Conservation (phyloP, 2,888 invertebrate genomes). For the Iselma pallidipennis region DNA sequence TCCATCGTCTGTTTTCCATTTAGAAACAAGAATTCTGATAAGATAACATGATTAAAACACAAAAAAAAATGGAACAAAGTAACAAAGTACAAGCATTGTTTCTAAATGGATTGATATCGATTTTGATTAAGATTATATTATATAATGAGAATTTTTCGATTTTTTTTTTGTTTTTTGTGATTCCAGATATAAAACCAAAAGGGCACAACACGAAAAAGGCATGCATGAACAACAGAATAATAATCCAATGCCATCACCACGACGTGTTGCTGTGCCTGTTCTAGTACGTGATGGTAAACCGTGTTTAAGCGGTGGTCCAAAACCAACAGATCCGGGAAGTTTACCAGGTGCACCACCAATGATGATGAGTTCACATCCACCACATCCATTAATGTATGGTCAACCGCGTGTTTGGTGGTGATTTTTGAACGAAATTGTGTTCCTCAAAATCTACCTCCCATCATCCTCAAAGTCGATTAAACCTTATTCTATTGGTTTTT, state of each 20-base stretch:
- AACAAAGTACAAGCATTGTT: background rate
- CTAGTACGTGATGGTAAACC: conserved; percentile 94
- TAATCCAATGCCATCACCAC: conserved; percentile 70
- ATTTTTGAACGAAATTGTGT: background rate
- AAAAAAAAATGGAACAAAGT: background rate
- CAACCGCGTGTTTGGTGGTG: conserved; percentile 54
- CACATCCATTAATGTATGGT: conserved; percentile 56
- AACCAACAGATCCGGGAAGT: conserved; percentile 41
- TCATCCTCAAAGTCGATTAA: background rate
- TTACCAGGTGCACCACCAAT: conserved; percentile 46
- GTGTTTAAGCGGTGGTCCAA: conserved; percentile 67
- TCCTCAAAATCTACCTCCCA: background rate
- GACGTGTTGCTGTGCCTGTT: conserved; percentile 93
- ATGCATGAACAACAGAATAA: conserved; percentile 62
- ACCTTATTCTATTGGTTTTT: background rate
- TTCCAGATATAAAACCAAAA: conserved; percentile 88
- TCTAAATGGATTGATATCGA: background rate
- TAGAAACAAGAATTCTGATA: background rate
- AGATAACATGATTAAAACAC: background rate
- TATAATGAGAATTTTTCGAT: background rate
- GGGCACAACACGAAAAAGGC: conserved; percentile 94
- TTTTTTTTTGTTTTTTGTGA: conserved; percentile 25
- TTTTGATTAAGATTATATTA: conserved; percentile 1
- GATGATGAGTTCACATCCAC: conserved; percentile 46
- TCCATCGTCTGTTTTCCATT: background rate